phyloP scores from a whole-genome alignment of 2,888 invertebrate species.

The Sminthurinus aureus region DNA sequence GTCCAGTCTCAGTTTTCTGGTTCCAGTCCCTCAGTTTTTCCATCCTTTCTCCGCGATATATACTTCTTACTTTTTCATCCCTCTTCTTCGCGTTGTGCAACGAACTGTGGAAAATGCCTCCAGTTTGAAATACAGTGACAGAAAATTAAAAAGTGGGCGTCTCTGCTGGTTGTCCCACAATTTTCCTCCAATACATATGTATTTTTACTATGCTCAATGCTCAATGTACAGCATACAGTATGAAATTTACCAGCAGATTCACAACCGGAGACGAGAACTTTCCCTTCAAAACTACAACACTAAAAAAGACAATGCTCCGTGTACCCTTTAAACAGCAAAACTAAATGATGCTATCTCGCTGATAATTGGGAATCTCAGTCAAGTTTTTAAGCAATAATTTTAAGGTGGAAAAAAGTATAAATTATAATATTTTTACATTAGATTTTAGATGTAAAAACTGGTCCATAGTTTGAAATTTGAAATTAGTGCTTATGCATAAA shows the following conservation, averaged over 20 bases:
- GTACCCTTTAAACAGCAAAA: too few species aligned
- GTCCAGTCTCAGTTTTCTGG: too few species aligned
- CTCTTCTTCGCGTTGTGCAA: neutral
- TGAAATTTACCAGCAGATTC: slow-evolving; percentile 8
- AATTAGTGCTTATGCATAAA: too few species aligned
- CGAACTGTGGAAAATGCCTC: slow-evolving; percentile 7
- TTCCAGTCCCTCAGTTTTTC: neutral
- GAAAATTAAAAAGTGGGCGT: neutral
- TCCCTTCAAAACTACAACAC: neutral
- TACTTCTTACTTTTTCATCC: neutral
- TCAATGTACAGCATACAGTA: neutral
- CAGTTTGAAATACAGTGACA: neutral
- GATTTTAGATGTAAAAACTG: too few species aligned
- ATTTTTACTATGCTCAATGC: too few species aligned
- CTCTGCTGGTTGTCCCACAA: slow-evolving; percentile 18
- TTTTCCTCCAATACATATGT: neutral
- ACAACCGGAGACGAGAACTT: slow-evolving; percentile 1
- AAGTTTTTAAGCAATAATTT: too few species aligned
- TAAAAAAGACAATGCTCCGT: too few species aligned
- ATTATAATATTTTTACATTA: too few species aligned
- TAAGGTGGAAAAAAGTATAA: too few species aligned
- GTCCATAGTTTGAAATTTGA: too few species aligned
- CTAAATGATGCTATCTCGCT: too few species aligned
- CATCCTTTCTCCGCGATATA: neutral
- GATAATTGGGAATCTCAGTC: too few species aligned